Conservation (phyloP, 2,113 vertebrate species). For the Himantopus leucocephalus region DNA sequence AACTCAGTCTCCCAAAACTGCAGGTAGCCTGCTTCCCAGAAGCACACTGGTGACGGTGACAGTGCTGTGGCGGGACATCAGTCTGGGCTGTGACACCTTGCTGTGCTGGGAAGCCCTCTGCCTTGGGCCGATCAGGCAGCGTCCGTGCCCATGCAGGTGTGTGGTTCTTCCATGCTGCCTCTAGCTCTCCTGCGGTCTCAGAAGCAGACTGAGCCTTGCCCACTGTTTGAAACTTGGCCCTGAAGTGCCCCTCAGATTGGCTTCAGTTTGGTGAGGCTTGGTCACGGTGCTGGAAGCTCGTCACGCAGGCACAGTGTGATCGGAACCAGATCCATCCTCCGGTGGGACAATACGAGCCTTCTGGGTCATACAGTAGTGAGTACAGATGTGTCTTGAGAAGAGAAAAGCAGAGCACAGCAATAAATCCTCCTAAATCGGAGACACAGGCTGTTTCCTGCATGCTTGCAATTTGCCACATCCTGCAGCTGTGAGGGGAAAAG, state of each 20-base stretch:
- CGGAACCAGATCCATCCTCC: not conserved
- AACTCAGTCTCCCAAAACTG: not conserved
- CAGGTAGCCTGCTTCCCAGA: not conserved
- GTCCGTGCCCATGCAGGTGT: not conserved
- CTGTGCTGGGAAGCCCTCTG: not conserved
- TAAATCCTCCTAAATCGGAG: not conserved
- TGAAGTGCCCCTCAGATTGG: not conserved
- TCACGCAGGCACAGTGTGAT: not conserved
- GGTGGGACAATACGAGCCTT: not conserved
- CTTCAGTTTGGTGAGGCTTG: not conserved
- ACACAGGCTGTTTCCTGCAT: not conserved
- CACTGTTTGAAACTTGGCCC: accelerated
- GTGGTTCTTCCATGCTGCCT: not conserved
- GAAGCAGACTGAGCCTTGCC: not conserved
- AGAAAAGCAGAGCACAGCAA: not conserved
- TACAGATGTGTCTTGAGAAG: not conserved
- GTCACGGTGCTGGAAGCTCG: not conserved
- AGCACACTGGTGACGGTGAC: not conserved
- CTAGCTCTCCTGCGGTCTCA: not conserved
- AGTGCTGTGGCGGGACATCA: no score
- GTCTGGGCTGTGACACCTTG: not conserved
- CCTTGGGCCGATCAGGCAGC: not conserved
- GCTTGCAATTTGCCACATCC: not conserved
- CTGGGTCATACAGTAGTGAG: not conserved
- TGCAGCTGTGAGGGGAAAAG: not conserved